Evolutionary conservation across 2,797 vertebrate species (phyloP), one percentile per base, ranked within the genome.

Genomic region (Aeoliscus strigatus): DNA sequence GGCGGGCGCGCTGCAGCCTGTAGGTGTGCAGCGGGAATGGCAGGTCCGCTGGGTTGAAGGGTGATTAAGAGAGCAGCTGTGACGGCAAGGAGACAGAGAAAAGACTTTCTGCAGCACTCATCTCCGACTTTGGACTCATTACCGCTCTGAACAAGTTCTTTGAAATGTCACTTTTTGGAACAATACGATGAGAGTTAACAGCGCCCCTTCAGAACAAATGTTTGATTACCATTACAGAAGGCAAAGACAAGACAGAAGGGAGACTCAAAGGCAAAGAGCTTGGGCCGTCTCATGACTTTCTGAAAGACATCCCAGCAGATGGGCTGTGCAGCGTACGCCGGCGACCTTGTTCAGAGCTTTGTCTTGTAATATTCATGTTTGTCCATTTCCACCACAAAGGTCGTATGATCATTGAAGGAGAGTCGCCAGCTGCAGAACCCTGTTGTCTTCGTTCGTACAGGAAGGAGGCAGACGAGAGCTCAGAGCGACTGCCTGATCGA

Each of bases 21-120:
- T 56, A 77, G 62, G 69, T 50, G 65, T 31, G 44, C 36, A 23
- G 27, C 2, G 34, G 54, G 55, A 38, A 62, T 70, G 71, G 73
- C 76, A 76, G 65, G 63, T 78, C 70, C 66, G 72, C 66, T n/a
- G 57, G 64, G 64, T 70, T 76, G 78, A 80, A 65, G 68, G 66
- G 70, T 77, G 78, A 82, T 85, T 82, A 81, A 50, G 52, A 41
- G 62, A 55, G 60, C 18, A 39, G 51, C 58, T 16, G 23, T 77
- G 77, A 80, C 70, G 78, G 55, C 38, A 39, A 16, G 26, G 56
- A 57, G 60, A 50, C 47, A 33, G 50, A 51, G 62, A 57, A 47
- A 59, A 66, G 39, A 50, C n/a, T 24, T 70, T 66, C 54, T 50
- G 43, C 53, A 55, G 39, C 41, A 13, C 56, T 76, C 55, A 68